phyloP scores from a whole-genome alignment of 1,140 invertebrate genomes.

The Halictus rubicundus region DNA sequence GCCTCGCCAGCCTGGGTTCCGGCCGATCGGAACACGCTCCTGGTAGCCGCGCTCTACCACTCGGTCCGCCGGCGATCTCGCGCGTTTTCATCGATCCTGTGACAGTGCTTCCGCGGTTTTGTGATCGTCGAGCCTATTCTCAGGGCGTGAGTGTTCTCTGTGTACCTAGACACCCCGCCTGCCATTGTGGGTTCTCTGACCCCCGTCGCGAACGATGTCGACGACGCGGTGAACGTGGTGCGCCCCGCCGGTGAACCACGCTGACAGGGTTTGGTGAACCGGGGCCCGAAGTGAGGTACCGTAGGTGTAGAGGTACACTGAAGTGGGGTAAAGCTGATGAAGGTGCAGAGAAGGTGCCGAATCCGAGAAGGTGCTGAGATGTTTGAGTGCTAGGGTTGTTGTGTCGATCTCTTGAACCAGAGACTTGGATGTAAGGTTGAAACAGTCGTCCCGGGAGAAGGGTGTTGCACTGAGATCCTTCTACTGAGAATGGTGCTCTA shows the following conservation, averaged over 20 bases:
- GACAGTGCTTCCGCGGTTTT: conserved; percentile 30
- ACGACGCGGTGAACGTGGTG: too few species aligned
- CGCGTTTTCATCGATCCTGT: conserved; percentile 24
- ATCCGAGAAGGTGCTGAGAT: not conserved
- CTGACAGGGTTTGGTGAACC: not conserved
- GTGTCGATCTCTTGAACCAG: too few species aligned
- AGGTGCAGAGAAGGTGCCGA: too few species aligned
- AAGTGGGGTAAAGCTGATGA: not conserved
- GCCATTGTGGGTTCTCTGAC: not conserved
- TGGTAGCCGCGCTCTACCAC: conserved; percentile 61
- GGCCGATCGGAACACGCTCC: conserved; percentile 65
- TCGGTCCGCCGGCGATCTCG: conserved; percentile 14
- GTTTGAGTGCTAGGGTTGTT: not conserved
- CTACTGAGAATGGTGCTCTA: too few species aligned
- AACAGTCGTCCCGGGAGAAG: too few species aligned
- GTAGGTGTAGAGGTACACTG: not conserved
- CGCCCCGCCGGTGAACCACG: too few species aligned
- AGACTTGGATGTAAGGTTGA: too few species aligned
- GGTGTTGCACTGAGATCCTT: too few species aligned
- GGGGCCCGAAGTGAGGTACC: too few species aligned
- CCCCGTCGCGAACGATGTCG: not conserved
- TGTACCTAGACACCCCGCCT: not conserved
- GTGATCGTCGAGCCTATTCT: not conserved
- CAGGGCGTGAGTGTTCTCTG: conserved; percentile 19
- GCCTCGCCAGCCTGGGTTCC: conserved; percentile 58